A percentile compares a stretch with the other conserved stretches of the same genome.
Conservation (phyloP, 2,113 vertebrate genomes). For the Marcusenius ussheri region DNA sequence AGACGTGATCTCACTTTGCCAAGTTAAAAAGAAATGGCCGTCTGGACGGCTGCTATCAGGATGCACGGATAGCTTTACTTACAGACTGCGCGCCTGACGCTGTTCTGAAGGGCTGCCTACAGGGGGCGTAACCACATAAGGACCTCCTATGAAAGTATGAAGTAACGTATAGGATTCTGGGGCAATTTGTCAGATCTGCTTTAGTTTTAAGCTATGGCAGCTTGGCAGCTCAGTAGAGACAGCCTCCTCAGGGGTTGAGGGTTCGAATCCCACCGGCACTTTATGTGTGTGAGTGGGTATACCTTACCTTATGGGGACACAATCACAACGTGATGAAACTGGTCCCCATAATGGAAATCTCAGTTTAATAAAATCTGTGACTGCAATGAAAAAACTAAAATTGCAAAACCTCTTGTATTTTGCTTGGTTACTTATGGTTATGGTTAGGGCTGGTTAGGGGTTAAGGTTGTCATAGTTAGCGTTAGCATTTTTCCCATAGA, state of each 20-base stretch:
- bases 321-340: not conserved
- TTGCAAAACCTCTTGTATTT: too few relatives aligned
- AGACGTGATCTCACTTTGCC: slow-evolving; percentile 29
- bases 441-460: too few relatives aligned
- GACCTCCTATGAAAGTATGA: not conserved
- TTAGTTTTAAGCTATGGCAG: not conserved
- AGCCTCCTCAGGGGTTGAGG: not conserved
- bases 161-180: not conserved
- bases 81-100: not conserved
- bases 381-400: too few relatives aligned
- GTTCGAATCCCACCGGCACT: not conserved
- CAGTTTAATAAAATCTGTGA: too few relatives aligned
- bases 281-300: not conserved
- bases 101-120: not conserved
- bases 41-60: not conserved
- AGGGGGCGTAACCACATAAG: not conserved
- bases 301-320: too few relatives aligned
- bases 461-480: too few relatives aligned
- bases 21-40: slow-evolving; percentile 2
- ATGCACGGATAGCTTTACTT: not conserved
- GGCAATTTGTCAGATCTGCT: not conserved
- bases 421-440: too few relatives aligned
- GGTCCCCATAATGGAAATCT: too few relatives aligned
- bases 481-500: too few relatives aligned
- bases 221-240: not conserved